phyloP scores from a whole-genome alignment of 2,888 invertebrate species.

The Tenthredo amoena region DNA sequence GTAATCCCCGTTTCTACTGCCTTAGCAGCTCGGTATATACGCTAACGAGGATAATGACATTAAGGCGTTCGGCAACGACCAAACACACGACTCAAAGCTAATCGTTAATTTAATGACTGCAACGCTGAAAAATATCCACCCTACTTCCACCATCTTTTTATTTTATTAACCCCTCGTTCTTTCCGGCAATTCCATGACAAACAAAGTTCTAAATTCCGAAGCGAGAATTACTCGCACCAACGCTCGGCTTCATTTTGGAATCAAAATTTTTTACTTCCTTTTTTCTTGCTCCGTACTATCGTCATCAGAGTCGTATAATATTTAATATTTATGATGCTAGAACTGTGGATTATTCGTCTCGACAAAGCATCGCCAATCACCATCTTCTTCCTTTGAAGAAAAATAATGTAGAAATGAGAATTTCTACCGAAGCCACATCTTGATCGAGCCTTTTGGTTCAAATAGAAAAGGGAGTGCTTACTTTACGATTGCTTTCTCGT shows the following conservation, averaged over 20 bases:
- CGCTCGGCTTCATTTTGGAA: not conserved
- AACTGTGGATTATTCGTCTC: not conserved
- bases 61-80: conserved; percentile 70
- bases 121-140: conserved; percentile 23
- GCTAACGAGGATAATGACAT: conserved; percentile 77
- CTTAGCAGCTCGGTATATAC: conserved; percentile 53
- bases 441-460: not conserved
- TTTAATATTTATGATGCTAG: conserved; percentile 12
- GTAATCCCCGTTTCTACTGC: conserved; percentile 69
- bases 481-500: conserved; percentile 28
- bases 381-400: not conserved
- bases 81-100: conserved; percentile 67
- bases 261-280: not conserved
- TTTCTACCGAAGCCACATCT: not conserved
- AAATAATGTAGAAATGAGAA: not conserved
- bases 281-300: not conserved
- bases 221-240: conserved; percentile 34
- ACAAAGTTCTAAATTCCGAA: conserved; percentile 43
- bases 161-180: conserved; percentile 34
- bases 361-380: conserved; percentile 7
- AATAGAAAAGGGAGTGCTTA: conserved; percentile 4
- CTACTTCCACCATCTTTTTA: not conserved
- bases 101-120: conserved; percentile 70
- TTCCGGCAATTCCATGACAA: conserved; percentile 4
- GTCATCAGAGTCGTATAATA: not conserved